phyloP scores from a whole-genome alignment of 1,140 invertebrate genomes.

The Globodera rostochiensis region DNA sequence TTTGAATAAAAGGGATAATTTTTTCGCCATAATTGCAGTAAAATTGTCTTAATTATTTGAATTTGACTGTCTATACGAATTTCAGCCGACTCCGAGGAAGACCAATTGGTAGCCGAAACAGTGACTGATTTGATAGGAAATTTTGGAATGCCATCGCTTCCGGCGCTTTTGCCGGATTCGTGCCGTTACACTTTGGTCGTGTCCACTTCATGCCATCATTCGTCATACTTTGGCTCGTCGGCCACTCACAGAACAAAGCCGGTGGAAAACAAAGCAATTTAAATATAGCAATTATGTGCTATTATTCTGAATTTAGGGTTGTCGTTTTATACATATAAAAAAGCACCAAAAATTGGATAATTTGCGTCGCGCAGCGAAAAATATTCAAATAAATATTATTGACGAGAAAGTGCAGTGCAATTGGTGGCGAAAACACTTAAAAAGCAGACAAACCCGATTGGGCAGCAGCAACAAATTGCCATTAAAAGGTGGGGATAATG shows the following conservation, averaged over 20 bases:
- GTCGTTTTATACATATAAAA: background rate
- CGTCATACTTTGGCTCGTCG: background rate
- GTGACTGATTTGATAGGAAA: background rate
- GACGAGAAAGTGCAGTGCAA: background rate
- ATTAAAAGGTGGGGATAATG: background rate
- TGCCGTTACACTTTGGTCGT: background rate
- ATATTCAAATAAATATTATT: background rate
- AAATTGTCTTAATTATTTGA: no score
- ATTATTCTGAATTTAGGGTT: background rate
- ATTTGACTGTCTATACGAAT: background rate
- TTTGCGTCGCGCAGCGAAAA: background rate
- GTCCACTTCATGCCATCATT: background rate
- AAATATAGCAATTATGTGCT: no score
- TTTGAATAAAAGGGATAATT: no score
- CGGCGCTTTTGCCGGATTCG: background rate
- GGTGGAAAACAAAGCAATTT: background rate
- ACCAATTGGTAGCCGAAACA: background rate
- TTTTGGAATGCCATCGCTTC: background rate
- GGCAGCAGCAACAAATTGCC: background rate
- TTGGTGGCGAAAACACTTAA: background rate
- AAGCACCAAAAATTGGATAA: background rate
- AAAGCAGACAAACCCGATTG: background rate
- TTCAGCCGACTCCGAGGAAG: background rate
- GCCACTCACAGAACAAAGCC: background rate
- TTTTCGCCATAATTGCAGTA: no score